Base-by-base conservation (phyloP, 2,797 vertebrate genomes). In the Onychomys arenicola region DNA sequence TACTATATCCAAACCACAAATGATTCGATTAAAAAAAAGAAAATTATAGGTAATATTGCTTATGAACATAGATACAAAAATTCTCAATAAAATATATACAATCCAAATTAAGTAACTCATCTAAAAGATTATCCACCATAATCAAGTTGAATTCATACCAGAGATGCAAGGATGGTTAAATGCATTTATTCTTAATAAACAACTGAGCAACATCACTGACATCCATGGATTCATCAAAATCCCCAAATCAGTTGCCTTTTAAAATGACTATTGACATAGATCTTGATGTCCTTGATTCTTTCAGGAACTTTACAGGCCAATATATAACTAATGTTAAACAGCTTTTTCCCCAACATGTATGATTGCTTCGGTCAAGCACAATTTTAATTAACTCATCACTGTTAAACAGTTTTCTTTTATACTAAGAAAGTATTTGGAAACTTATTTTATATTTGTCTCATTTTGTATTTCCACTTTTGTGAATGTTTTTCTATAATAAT, bases 401-500 rank as follows among this genome's bases (percentile, higher is more conserved):
- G 55, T 83, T 88, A 84, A 93, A 90, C 46, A 52, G 40, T 27
- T 90, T 90, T 82, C 32, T 27, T 89, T 91, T 32, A 78, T 78
- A 34, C 46, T 78, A 16, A 86, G 21, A 94, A 83, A 81, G 49
- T 1, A 83, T 13, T n/a, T 37, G 78, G 34, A 92, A 65, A 92
- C 49, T 21, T 80, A 80, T 23, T 65, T 90, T 61, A 27, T 8
- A 77, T 89, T 49, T 61, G 57, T 37, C 23, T 84, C 71, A 63
- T 91, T 80, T 96, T 46, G 6, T 85, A 23, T 87, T 78, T 86
- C 88, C n/a, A 73, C 32, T 76, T 84, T 89, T 90, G 21, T n/a
- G 11, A 76, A 82, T 65, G 59, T 49, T 92, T 12, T 84, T 71
- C 37, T 85, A 2, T 29, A 29, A 71, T 89, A 23, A 69, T 12